phyloP scores from a whole-genome alignment of 1,140 invertebrate species.

The Rhyzopertha dominica region DNA sequence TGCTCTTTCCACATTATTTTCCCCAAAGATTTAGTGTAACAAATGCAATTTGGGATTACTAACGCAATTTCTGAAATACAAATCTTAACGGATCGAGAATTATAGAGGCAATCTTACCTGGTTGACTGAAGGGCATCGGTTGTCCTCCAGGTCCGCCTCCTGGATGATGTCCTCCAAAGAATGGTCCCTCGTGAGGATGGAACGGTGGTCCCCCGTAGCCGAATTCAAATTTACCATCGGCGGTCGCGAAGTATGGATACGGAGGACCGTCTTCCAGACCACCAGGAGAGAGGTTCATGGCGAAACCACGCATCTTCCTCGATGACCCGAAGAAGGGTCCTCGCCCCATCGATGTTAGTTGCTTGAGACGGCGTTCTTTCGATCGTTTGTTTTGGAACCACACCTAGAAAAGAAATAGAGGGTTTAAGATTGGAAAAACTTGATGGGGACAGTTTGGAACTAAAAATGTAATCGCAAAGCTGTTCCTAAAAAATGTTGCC shows the following conservation, averaged over 20 bases:
- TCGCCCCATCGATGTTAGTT: constrained; percentile 86
- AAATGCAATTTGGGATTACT: no score
- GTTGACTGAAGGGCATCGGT: constrained; percentile 67
- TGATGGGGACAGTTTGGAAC: no score
- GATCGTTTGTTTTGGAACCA: constrained; percentile 99
- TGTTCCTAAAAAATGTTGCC: no score
- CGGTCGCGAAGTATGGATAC: constrained; percentile 76
- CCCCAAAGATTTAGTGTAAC: no score
- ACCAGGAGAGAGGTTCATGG: constrained; percentile 82
- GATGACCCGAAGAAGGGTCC: constrained; percentile 85
- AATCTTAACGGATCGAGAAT: no score
- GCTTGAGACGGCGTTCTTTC: constrained; percentile 91
- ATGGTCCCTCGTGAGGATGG: constrained; percentile 78
- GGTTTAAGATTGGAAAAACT: no score
- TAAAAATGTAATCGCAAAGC: no score
- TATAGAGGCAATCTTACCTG: constrained; percentile 63
- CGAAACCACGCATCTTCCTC: constrained; percentile 84
- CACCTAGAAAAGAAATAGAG: constrained; percentile 62
- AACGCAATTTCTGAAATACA: no score
- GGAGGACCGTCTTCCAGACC: constrained; percentile 73
- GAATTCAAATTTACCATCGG: constrained; percentile 85
- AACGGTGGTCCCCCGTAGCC: constrained; percentile 79
- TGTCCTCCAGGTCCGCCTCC: constrained; percentile 68
- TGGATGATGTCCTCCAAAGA: constrained; percentile 75
- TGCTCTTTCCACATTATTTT: no score